A percentile compares a stretch with the other conserved stretches of the same genome.
Evolutionary conservation across 2,888 invertebrate species (phyloP).

Genomic region (Tipula helvola): DNA sequence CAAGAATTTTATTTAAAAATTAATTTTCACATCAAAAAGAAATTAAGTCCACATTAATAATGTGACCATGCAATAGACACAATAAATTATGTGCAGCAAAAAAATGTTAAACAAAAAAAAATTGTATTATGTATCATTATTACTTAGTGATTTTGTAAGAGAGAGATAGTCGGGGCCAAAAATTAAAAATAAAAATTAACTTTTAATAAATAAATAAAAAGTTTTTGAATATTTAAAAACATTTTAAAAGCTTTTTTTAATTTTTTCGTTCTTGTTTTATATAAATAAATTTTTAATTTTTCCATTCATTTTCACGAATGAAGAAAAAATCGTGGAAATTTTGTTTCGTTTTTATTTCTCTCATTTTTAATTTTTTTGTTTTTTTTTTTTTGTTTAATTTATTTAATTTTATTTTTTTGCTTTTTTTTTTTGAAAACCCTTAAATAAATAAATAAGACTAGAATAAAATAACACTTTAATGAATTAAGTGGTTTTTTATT

Average conservation of each 20-base stretch:
- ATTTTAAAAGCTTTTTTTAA: not conserved
- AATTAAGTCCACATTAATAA: not conserved
- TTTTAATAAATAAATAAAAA: not conserved
- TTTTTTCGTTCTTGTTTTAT: not conserved
- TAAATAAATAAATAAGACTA: conserved; percentile 4
- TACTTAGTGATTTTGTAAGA: not conserved
- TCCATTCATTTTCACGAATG: not conserved
- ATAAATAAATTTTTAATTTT: not conserved
- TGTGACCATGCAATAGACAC: not conserved
- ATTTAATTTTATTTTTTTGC: not conserved
- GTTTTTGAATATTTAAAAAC: not conserved
- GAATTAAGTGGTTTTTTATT: conserved; percentile 4
- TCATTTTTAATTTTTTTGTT: not conserved
- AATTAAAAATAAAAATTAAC: not conserved
- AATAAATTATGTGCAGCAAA: not conserved
- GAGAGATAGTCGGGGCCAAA: not conserved
- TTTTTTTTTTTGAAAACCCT: not conserved
- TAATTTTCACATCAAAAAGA: not conserved
- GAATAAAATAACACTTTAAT: conserved; percentile 4
- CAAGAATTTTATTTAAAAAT: too few relatives aligned
- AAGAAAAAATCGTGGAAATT: not conserved
- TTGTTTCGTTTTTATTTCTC: not conserved
- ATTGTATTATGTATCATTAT: not conserved
- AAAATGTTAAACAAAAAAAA: not conserved
- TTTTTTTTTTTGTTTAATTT: not conserved